These are phyloP conservation scores for Drosophila yooni DNA, from an alignment of 2,888 invertebrate genomes.

Conservation along the genomic window DNA sequence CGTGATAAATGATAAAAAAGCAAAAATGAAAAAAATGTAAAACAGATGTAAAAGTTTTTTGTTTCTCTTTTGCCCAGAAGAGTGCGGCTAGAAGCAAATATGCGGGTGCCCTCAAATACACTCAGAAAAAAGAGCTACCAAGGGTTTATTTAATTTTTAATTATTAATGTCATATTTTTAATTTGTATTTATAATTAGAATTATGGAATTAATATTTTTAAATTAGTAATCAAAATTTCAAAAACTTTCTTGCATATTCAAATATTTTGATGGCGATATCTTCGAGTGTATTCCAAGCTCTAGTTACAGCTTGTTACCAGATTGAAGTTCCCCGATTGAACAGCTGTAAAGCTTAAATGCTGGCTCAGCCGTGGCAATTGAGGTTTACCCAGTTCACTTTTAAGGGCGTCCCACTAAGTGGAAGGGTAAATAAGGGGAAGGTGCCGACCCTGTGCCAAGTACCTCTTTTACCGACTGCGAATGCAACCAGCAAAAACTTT, in stretches of 20 bases:
- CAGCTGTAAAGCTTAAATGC: slow-evolving; percentile 33
- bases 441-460: neutral
- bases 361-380: slow-evolving; percentile 20
- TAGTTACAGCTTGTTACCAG: slow-evolving; percentile 15
- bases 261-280: neutral
- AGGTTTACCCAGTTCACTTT: slow-evolving; percentile 22
- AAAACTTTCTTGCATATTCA: neutral
- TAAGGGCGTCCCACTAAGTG: slow-evolving; percentile 12
- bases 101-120: slow-evolving; percentile 6
- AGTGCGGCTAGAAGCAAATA: slow-evolving; percentile 5
- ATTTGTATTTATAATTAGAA: neutral
- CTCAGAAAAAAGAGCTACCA: neutral
- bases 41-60: slow-evolving; percentile 27
- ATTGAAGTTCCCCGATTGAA: slow-evolving; percentile 20
- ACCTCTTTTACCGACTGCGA: slow-evolving; percentile 6
- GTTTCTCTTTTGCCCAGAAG: slow-evolving; percentile 5
- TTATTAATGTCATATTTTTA: no score
- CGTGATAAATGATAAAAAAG: slow-evolving; percentile 58
- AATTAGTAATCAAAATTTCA: neutral
- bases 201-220: neutral
- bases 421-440: neutral
- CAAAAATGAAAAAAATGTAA: slow-evolving; percentile 5
- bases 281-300: neutral
- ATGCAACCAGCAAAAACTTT: slow-evolving; percentile 41
- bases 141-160: no score